Evolutionary conservation across 2,797 vertebrate genomes (phyloP), one percentile per base, ranked within the genome.

Genomic region (Acanthornis magna): DNA sequence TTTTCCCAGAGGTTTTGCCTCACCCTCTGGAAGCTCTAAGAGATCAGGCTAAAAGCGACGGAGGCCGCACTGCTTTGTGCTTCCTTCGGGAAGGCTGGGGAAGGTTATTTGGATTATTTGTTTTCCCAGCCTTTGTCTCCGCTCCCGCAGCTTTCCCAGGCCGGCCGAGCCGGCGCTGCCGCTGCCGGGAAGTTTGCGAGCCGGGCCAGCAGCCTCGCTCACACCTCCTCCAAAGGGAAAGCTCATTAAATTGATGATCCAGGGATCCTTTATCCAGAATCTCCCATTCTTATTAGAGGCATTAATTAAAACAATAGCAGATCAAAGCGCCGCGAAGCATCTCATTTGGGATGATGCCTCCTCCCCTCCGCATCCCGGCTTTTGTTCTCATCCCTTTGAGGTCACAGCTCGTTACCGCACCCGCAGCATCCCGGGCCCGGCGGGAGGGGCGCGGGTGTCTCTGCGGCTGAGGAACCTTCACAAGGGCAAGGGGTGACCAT

Each of bases 241-340:
- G 75, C 94, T 95, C 93, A 74, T 93, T 94, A 89, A 80, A 19
- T 3, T 55, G 85, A 67, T 77, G 81, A 80, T 83, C 76, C 89
- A 57, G 45, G 76, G 11, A 67, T 74, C 93, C 91, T 95, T 74
- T 71, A 71, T 54, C 87, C 96, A 72, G 89, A 34, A 88, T 38
- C 88, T 95, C 62, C 66, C 91, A 5, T 54, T 78, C 89, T 88
- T 84, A 88, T 77, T 76, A 83, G 72, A 89, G 67, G 85, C 16
- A 19, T 80, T 94, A 94, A 95, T 93, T 92, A 95, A 96, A 89
- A 88, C 91, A 92, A 95, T 57, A 34, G 91, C 74, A 93, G 92
- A 95, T 96, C 91, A 96, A 95, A 96, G 91, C 22, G 0, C 68
- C 17, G 51, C 5, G 3, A 6, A 88, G 77, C 91, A 30, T 68